Evolutionary conservation across 2,888 invertebrate genomes (phyloP).

Genomic region (Drepanosiphum platanoidis): DNA sequence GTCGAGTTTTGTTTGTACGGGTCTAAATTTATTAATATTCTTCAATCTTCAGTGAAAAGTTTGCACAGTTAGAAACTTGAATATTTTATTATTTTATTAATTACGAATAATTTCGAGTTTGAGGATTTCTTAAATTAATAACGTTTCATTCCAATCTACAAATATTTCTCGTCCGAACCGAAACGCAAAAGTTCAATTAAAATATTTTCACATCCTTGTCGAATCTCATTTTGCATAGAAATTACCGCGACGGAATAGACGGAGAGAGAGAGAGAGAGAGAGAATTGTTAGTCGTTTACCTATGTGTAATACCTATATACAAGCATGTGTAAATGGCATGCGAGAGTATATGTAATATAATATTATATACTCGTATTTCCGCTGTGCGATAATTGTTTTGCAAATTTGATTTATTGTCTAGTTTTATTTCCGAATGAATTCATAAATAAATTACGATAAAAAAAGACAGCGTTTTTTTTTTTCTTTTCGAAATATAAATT

Average conservation of each 20-base stretch:
- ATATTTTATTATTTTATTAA: constrained; percentile 32
- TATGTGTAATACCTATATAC: not conserved
- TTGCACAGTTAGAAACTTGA: constrained; percentile 21
- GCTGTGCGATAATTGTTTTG: not conserved
- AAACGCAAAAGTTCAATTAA: constrained; percentile 35
- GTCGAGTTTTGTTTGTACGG: constrained; percentile 16
- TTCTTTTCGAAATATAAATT: not conserved
- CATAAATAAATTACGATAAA: not conserved
- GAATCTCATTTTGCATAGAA: constrained; percentile 8
- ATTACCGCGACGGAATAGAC: no score
- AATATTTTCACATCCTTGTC: constrained; percentile 18
- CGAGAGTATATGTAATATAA: not conserved
- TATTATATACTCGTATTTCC: not conserved
- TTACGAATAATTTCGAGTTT: constrained; percentile 10
- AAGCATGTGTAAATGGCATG: no score
- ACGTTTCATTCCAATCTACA: not conserved
- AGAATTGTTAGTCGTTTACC: not conserved
- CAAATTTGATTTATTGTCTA: not conserved
- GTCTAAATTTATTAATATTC: constrained; percentile 38
- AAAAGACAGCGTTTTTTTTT: not conserved
- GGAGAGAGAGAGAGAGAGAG: no score
- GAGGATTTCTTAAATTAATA: not conserved
- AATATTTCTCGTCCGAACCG: not conserved
- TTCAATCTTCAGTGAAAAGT: constrained; percentile 17
- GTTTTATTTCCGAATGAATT: not conserved